phyloP scores from a whole-genome alignment of 2,888 invertebrate genomes.

The Ecdyonurus torrentis region DNA sequence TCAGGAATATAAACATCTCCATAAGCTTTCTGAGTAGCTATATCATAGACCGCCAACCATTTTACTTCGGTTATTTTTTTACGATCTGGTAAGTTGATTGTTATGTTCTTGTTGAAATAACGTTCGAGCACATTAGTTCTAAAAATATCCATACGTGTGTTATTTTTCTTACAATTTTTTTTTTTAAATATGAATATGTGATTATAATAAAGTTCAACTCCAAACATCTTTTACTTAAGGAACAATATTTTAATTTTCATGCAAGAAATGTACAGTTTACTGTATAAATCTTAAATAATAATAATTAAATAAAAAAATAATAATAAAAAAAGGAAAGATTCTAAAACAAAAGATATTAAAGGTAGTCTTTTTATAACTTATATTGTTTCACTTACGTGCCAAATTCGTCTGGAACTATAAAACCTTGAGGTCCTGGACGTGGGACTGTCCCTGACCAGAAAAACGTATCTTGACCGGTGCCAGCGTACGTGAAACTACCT shows the following conservation, averaged over 20 bases:
- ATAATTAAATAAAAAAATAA: no score
- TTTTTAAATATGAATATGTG: not conserved
- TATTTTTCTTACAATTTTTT: not conserved
- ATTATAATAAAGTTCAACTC: not conserved
- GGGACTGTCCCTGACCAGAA: conserved; percentile 86
- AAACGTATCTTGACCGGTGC: conserved; percentile 78
- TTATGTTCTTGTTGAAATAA: conserved; percentile 75
- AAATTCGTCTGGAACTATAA: conserved; percentile 75
- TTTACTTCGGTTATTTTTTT: conserved; percentile 74
- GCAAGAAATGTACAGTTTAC: no score
- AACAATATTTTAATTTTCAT: no score
- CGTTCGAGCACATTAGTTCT: conserved; percentile 72
- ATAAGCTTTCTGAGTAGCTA: conserved; percentile 62
- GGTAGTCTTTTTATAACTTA: no score
- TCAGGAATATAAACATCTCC: conserved; percentile 82
- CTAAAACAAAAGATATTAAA: no score
- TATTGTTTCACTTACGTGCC: conserved; percentile 49
- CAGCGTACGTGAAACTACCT: conserved; percentile 74
- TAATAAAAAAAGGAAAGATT: no score
- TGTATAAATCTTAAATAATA: no score
- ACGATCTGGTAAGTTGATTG: conserved; percentile 61
- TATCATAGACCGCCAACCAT: conserved; percentile 81
- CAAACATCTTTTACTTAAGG: not conserved
- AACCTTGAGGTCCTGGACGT: conserved; percentile 77
- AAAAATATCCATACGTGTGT: no score